Evolutionary conservation across 1,140 invertebrate species (phyloP).

Genomic region (Centruroides sculpturatus): DNA sequence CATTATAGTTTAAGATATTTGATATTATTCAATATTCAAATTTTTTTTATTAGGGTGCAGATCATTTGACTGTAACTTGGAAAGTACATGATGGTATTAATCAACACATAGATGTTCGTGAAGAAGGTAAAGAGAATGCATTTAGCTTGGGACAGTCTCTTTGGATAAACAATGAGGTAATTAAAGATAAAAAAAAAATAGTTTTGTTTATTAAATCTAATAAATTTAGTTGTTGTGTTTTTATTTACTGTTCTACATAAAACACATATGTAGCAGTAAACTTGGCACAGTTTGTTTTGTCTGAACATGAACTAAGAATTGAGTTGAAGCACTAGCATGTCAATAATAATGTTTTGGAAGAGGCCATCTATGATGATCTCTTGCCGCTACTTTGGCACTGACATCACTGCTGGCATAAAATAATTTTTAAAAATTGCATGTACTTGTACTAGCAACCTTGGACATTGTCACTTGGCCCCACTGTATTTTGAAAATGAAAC

Average conservation of each 20-base stretch:
- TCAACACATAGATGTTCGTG: constrained; percentile 89
- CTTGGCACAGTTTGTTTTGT: no score
- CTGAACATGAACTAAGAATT: no score
- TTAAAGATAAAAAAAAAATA: not conserved
- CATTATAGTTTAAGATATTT: no score
- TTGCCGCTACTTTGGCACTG: no score
- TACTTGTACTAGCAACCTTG: no score
- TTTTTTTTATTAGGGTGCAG: constrained; percentile 44
- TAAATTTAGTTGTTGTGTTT: not conserved
- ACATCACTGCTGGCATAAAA: no score
- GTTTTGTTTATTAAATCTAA: not conserved
- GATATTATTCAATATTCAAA: not conserved
- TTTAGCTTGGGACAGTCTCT: constrained; percentile 84
- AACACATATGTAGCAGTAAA: constrained; percentile 20
- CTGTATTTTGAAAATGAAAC: no score
- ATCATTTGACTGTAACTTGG: constrained; percentile 96
- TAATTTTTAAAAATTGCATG: no score
- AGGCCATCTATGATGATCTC: no score
- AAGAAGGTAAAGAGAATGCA: constrained; percentile 92
- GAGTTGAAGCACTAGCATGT: no score
- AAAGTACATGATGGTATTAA: constrained; percentile 88
- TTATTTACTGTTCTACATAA: not conserved
- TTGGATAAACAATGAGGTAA: constrained; percentile 48
- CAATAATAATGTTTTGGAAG: no score
- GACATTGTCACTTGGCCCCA: no score